A percentile compares a stretch with the other conserved stretches of the same genome.
Conservation (phyloP, 2,797 vertebrate genomes). For the Avahi laniger region DNA sequence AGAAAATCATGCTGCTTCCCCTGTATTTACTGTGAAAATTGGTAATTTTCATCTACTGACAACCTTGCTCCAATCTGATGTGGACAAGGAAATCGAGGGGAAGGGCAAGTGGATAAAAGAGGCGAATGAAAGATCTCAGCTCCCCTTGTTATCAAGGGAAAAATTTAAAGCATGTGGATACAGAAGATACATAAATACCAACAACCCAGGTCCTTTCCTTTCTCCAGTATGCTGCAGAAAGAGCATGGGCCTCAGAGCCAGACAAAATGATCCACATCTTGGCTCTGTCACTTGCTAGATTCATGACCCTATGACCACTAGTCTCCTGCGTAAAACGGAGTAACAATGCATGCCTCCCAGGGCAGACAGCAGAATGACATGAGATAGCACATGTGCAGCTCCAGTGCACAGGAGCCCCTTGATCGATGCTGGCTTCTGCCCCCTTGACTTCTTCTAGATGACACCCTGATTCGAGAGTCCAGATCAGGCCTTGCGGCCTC, state of each 20-base stretch:
- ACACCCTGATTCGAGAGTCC: background rate
- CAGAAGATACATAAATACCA: background rate
- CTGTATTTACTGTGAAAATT: background rate
- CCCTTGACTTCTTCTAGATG: background rate
- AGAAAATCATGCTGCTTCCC: background rate
- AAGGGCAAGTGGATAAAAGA: background rate
- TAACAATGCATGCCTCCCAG: background rate
- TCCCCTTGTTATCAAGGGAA: background rate
- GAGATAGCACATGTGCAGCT: background rate
- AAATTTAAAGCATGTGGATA: background rate
- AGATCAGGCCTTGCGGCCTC: background rate
- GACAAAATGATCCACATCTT: background rate
- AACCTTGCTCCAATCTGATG: background rate
- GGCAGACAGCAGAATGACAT: background rate
- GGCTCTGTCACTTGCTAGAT: background rate
- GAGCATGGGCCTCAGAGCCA: background rate
- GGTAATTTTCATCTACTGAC: conserved; percentile 19
- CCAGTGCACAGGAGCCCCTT: background rate
- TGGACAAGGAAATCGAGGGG: background rate
- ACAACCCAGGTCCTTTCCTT: background rate
- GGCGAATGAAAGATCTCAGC: background rate
- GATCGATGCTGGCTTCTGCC: background rate
- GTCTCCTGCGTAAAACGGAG: background rate
- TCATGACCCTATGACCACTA: accelerated
- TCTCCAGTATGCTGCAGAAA: background rate